Conservation (phyloP, 2,797 vertebrate species). For the Spheniscus humboldti region DNA sequence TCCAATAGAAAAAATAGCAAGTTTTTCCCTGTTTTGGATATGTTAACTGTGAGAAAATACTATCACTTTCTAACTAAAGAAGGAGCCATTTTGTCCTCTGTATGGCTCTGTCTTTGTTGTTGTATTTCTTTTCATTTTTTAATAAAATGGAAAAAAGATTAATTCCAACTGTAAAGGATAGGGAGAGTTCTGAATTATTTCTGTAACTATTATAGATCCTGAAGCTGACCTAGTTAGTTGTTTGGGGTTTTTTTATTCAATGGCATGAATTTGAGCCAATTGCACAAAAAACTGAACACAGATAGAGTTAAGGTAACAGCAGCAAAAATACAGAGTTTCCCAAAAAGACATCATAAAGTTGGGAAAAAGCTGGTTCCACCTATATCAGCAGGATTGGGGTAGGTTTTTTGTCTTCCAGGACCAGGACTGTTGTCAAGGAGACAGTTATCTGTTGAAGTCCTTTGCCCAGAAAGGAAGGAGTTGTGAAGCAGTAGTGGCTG, state of each 20-base stretch:
- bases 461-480: neutral
- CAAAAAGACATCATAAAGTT: neutral
- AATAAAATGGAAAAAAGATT: neutral
- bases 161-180: neutral
- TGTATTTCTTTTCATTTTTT: neutral
- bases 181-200: neutral
- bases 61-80: neutral
- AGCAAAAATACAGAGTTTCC: neutral
- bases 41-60: neutral
- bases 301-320: neutral
- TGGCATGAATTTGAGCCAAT: neutral
- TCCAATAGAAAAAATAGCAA: neutral
- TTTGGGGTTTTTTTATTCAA: accelerated
- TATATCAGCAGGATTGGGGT: neutral
- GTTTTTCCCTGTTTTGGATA: neutral
- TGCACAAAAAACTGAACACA: neutral
- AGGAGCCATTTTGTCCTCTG: neutral
- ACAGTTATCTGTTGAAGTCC: neutral
- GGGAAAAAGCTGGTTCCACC: neutral
- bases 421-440: neutral
- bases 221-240: neutral
- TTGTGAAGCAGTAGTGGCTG: neutral
- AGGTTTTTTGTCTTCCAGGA: neutral
- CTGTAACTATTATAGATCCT: neutral
- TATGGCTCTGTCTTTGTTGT: neutral